Conservation (phyloP, 2,888 invertebrate genomes). For the Orthosia gracilis region DNA sequence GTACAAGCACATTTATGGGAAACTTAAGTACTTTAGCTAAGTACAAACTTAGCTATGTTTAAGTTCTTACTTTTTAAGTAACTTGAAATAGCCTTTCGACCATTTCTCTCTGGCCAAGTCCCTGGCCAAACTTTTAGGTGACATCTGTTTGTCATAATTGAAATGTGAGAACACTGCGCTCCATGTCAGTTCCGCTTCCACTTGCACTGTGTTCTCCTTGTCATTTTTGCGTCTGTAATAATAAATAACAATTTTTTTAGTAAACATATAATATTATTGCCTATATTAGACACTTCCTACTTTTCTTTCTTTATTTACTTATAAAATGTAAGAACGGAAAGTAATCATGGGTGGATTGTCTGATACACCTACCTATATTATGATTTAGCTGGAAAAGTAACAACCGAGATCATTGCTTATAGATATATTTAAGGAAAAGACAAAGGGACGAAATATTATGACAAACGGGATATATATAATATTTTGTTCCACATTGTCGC, state of each 20-base stretch:
- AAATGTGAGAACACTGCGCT: constrained; percentile 92
- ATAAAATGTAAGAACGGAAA: too few relatives aligned
- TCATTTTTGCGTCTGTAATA: constrained; percentile 75
- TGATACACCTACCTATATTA: too few relatives aligned
- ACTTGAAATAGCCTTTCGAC: constrained; percentile 92
- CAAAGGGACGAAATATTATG: too few relatives aligned
- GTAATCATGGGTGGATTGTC: too few relatives aligned
- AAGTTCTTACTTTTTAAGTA: constrained; percentile 90
- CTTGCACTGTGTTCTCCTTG: constrained; percentile 82
- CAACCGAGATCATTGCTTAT: too few relatives aligned
- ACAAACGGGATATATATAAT: too few relatives aligned
- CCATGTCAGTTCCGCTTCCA: constrained; percentile 92
- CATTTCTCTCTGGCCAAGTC: constrained; percentile 93
- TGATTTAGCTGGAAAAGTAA: too few relatives aligned
- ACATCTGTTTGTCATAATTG: constrained; percentile 93
- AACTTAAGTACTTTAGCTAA: too few relatives aligned
- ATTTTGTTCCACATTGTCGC: too few relatives aligned
- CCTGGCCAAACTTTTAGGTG: constrained; percentile 91
- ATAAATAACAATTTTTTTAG: not conserved
- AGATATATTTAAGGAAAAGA: too few relatives aligned
- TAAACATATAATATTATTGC: not conserved
- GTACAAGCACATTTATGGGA: not conserved
- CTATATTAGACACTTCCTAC: too few relatives aligned
- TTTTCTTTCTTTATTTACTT: too few relatives aligned
- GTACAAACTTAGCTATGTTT: not conserved